Percentiles rank a stretch among this genome's conserved stretches.
Conservation (phyloP, 2,113 vertebrate species). For the Ivindomyrus marchei region DNA sequence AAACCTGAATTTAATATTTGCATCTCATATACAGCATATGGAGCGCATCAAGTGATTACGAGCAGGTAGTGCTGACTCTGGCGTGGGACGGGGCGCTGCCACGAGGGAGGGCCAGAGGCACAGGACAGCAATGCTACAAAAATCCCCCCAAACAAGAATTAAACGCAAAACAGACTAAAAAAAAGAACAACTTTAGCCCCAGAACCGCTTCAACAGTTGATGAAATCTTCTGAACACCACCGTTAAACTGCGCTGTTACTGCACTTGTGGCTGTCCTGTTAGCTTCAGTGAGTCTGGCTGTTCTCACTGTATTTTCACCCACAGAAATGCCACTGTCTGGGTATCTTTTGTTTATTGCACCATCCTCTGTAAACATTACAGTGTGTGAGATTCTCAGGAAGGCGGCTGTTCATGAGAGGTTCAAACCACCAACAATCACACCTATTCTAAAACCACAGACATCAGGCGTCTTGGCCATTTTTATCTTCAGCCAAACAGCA, state of each 20-base stretch:
- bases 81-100: not conserved
- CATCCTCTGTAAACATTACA: not conserved
- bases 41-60: not conserved
- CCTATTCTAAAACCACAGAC: not conserved
- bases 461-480: not conserved
- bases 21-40: not conserved
- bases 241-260: not conserved
- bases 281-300: not conserved
- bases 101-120: not conserved
- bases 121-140: not conserved
- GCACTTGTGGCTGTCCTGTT: not conserved
- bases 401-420: not conserved
- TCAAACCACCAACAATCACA: not conserved
- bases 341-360: not conserved
- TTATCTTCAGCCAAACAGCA: not conserved
- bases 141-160: not conserved
- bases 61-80: not conserved
- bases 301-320: not conserved
- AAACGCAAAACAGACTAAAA: not conserved
- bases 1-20: not conserved
- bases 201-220: not conserved
- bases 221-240: not conserved
- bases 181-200: not conserved
- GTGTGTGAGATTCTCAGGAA: not conserved
- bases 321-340: not conserved